Conservation (phyloP, 2,113 vertebrate species). For the Oceanites oceanicus region DNA sequence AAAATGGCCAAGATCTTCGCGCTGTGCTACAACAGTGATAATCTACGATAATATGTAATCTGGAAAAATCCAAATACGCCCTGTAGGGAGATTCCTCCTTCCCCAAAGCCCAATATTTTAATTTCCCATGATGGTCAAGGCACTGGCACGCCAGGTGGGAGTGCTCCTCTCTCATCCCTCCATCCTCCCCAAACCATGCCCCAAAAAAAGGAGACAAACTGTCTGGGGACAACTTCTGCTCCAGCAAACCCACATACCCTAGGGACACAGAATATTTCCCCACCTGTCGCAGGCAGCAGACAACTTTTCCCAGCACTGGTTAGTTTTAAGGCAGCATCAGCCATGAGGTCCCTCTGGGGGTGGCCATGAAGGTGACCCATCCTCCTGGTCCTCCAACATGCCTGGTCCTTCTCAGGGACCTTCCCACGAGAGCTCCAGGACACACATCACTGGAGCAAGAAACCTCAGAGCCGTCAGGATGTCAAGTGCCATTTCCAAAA, state of each 20-base stretch:
- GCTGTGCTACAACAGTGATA: slow-evolving; percentile 20
- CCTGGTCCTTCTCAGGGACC: background rate
- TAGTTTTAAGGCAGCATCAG: background rate
- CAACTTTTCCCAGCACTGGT: background rate
- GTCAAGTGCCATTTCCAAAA: background rate
- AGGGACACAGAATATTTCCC: background rate
- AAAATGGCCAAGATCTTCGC: background rate
- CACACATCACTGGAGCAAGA: background rate
- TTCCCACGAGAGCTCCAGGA: background rate
- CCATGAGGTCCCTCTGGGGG: background rate
- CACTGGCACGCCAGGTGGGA: accelerated
- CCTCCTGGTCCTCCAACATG: background rate
- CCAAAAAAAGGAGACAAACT: background rate
- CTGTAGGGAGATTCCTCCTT: slow-evolving; percentile 49
- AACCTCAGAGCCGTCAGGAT: background rate
- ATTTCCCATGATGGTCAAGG: background rate
- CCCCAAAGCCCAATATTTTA: slow-evolving; percentile 18
- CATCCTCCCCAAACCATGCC: background rate
- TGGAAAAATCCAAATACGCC: slow-evolving; percentile 55
- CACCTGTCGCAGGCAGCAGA: background rate
- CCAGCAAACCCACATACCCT: accelerated
- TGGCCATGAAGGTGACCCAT: background rate
- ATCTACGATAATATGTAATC: slow-evolving; percentile 63
- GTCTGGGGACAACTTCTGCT: background rate
- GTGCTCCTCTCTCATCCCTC: background rate